phyloP scores from a whole-genome alignment of 2,888 invertebrate species.

The Cistogaster globosa region DNA sequence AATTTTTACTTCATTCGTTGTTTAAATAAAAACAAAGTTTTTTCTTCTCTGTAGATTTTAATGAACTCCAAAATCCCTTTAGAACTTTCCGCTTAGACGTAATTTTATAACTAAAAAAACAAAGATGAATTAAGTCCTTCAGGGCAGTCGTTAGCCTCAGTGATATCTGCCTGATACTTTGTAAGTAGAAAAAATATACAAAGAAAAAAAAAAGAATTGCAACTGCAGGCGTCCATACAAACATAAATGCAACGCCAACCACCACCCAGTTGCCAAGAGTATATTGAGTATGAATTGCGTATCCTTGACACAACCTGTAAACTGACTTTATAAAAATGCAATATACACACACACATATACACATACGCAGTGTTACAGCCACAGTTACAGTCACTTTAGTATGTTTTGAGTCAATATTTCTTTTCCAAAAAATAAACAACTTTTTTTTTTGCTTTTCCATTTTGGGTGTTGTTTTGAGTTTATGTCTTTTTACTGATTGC shows the following conservation, averaged over 20 bases:
- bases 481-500: constrained; percentile 68
- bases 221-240: not conserved
- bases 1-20: too few relatives aligned
- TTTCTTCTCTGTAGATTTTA: too few relatives aligned
- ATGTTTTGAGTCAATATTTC: constrained; percentile 63
- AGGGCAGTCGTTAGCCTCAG: not conserved
- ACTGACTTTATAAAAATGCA: constrained; percentile 20
- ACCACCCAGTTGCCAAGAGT: constrained; percentile 54
- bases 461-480: constrained; percentile 59
- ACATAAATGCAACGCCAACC: constrained; percentile 1
- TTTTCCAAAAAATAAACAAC: too few relatives aligned
- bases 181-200: constrained; percentile 15
- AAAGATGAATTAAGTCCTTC: not conserved
- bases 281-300: constrained; percentile 66
- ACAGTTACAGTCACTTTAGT: constrained; percentile 52
- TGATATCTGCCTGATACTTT: constrained; percentile 30
- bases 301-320: constrained; percentile 67
- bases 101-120: too few relatives aligned
- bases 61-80: too few relatives aligned
- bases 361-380: too few relatives aligned
- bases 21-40: too few relatives aligned
- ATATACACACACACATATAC: not conserved
- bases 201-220: not conserved
- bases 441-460: constrained; percentile 6
- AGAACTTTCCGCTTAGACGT: too few relatives aligned